Evolutionary conservation across 2,797 vertebrate genomes (phyloP).

Genomic region (Poeciliopsis infans): DNA sequence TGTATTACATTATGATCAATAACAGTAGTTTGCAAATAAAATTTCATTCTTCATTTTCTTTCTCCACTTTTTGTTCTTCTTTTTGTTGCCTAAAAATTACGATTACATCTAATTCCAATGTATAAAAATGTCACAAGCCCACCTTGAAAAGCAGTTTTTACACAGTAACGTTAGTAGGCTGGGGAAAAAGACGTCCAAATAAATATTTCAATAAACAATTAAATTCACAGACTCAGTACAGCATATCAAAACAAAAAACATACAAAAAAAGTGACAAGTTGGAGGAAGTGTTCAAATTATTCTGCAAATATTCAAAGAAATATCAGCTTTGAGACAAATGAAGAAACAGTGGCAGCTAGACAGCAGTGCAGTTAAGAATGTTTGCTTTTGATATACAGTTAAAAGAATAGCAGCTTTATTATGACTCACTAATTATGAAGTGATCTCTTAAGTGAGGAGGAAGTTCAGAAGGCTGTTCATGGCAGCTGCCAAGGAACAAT

Average conservation of each 20-base stretch:
- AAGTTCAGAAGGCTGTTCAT: not conserved
- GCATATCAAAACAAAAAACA: not conserved
- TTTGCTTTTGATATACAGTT: not conserved
- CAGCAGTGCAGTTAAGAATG: not conserved
- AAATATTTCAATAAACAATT: not conserved
- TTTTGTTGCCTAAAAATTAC: slow-evolving; percentile 20
- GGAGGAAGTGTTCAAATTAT: not conserved
- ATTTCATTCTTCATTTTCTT: slow-evolving; percentile 1
- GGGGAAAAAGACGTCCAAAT: slow-evolving; percentile 10
- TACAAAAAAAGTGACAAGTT: not conserved
- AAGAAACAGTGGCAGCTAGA: not conserved
- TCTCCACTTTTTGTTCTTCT: slow-evolving; percentile 16
- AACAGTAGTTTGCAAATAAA: slow-evolving; percentile 50
- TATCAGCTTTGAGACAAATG: not conserved
- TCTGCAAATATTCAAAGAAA: not conserved
- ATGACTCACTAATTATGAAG: not conserved
- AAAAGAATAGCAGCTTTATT: not conserved
- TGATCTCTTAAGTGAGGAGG: not conserved
- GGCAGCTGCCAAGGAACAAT: not conserved
- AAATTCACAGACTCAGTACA: not conserved
- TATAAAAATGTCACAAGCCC: slow-evolving; percentile 21
- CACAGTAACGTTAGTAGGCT: slow-evolving; percentile 5
- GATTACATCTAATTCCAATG: slow-evolving; percentile 22
- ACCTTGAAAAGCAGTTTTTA: slow-evolving; percentile 18
- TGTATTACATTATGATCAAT: slow-evolving; percentile 43